A percentile compares a stretch with the other conserved stretches of the same genome.
Conservation (phyloP, 2,888 invertebrate genomes). For the Erynnis tages region DNA sequence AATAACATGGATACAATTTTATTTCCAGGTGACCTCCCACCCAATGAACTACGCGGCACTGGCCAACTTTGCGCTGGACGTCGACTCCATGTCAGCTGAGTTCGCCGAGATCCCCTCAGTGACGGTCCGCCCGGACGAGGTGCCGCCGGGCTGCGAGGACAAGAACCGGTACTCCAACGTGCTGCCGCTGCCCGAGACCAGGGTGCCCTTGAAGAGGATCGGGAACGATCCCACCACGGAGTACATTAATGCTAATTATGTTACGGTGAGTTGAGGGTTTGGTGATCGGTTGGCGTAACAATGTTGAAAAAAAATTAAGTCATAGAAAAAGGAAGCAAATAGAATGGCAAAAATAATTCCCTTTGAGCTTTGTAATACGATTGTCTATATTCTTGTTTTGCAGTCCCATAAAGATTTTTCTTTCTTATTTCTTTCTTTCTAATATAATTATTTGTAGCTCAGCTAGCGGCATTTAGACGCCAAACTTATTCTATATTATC, state of each 20-base stretch:
- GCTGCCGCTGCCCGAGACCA: slow-evolving; percentile 95
- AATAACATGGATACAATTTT: too few species aligned
- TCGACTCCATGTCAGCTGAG: slow-evolving; percentile 89
- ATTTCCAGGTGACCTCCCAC: slow-evolving; percentile 83
- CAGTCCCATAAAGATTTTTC: too few species aligned
- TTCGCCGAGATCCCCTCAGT: slow-evolving; percentile 91
- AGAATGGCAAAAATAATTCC: too few species aligned
- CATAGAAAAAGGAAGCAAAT: too few species aligned
- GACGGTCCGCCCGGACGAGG: slow-evolving; percentile 88
- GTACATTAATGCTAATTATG: slow-evolving; percentile 97
- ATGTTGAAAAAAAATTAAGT: too few species aligned
- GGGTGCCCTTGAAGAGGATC: slow-evolving; percentile 88
- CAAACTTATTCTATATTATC: too few species aligned
- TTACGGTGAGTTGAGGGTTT: slow-evolving; percentile 85
- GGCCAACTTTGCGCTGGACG: slow-evolving; percentile 86
- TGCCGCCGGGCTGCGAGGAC: slow-evolving; percentile 92
- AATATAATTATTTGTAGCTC: too few species aligned
- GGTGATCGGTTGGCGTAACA: too few species aligned
- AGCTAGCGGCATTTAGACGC: too few species aligned
- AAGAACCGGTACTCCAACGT: slow-evolving; percentile 97
- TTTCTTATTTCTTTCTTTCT: too few species aligned
- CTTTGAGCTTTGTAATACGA: too few species aligned
- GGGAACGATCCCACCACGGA: slow-evolving; percentile 90
- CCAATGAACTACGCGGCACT: slow-evolving; percentile 90
- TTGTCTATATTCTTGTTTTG: too few species aligned